Evolutionary conservation across 2,888 invertebrate species (phyloP).

Genomic region (Pantelozetes paolii): DNA sequence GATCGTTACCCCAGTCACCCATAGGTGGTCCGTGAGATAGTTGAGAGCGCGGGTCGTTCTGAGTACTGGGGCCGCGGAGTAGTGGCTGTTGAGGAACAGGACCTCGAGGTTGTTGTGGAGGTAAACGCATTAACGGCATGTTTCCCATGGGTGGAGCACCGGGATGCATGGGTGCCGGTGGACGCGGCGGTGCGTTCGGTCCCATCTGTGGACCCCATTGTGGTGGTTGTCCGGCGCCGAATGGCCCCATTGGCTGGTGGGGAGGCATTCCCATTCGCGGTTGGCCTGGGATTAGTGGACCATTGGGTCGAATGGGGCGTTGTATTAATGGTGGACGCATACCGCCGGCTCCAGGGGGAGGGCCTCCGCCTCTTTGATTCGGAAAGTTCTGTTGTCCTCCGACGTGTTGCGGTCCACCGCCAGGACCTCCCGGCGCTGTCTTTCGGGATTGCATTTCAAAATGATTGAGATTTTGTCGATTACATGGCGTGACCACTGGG

Average conservation of each 20-base stretch:
- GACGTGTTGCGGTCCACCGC: constrained; percentile 37
- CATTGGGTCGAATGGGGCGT: constrained; percentile 43
- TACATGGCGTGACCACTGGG: constrained; percentile 90
- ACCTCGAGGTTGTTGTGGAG: constrained; percentile 17
- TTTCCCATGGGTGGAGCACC: constrained; percentile 51
- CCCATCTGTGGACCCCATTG: constrained; percentile 48
- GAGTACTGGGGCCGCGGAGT: constrained; percentile 28
- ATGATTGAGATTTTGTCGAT: constrained; percentile 74
- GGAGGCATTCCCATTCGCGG: constrained; percentile 47
- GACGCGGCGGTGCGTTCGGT: constrained; percentile 56
- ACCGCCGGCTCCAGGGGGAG: constrained; percentile 49
- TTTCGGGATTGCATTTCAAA: constrained; percentile 55
- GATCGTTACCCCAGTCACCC: constrained; percentile 26
- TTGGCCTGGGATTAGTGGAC: constrained; percentile 41
- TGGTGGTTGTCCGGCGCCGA: constrained; percentile 50
- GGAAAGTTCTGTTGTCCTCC: constrained; percentile 50
- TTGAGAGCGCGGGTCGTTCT: constrained; percentile 37
- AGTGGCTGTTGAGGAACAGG: constrained; percentile 37
- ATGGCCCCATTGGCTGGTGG: constrained; percentile 50
- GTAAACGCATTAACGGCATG: constrained; percentile 32
- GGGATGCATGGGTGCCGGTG: constrained; percentile 59
- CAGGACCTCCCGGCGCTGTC: constrained; percentile 42
- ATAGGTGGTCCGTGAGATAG: constrained; percentile 26
- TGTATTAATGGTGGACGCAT: constrained; percentile 47
- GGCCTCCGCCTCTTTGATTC: constrained; percentile 39